Conservation (phyloP, 1,140 invertebrate genomes). For the Rhizoglyphus robini region DNA sequence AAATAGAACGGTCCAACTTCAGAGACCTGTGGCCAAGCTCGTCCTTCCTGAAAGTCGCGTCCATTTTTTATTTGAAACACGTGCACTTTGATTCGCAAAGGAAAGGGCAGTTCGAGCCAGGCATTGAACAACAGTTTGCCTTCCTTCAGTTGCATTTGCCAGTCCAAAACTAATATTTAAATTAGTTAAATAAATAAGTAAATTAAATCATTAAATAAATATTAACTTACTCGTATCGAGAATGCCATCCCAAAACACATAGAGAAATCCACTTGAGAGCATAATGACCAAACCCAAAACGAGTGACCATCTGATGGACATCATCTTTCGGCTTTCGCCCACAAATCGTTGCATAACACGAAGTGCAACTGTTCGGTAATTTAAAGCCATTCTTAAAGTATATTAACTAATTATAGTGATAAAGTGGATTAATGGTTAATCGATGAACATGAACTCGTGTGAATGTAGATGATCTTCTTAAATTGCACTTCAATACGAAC, state of each 20-base stretch:
- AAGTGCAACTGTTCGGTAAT: background rate
- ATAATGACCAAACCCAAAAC: no score
- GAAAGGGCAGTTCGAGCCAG: background rate
- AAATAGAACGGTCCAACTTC: conserved; percentile 6
- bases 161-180: background rate
- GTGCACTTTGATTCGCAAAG: background rate
- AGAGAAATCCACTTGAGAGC: background rate
- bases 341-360: background rate
- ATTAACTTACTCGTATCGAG: background rate
- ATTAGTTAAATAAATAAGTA: background rate
- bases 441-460: no score
- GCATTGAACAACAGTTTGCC: background rate
- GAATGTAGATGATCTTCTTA: no score
- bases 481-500: no score
- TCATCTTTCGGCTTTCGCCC: background rate
- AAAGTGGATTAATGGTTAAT: no score
- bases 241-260: background rate
- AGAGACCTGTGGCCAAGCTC: background rate
- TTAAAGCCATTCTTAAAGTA: background rate
- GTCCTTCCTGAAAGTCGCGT: background rate
- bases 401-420: no score
- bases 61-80: conserved; percentile 5
- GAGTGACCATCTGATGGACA: background rate
- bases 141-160: conserved; percentile 1
- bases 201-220: background rate